Evolutionary conservation across 2,797 vertebrate species (phyloP).

Genomic region (Anableps anableps): DNA sequence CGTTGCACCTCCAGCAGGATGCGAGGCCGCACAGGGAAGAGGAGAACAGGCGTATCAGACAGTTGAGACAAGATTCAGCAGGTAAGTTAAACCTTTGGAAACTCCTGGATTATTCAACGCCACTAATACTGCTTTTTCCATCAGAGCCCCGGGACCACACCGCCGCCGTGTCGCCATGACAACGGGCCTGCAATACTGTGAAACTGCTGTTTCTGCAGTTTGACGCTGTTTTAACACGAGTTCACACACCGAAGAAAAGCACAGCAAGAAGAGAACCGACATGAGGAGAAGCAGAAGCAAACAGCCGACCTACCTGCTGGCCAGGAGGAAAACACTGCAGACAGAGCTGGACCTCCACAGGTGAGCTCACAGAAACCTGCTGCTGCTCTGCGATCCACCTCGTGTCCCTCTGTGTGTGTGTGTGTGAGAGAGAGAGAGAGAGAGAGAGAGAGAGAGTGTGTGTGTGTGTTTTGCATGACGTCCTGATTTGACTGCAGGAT

Average conservation of each 20-base stretch:
- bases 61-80: conserved; percentile 4
- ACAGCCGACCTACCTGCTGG: too few species aligned
- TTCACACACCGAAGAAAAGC: not conserved
- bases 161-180: not conserved
- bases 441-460: not conserved
- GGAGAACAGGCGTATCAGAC: not conserved
- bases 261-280: too few species aligned
- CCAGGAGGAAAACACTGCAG: not conserved
- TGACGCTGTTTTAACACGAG: not conserved
- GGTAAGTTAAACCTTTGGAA: conserved; percentile 24
- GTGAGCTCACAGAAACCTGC: not conserved
- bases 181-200: not conserved
- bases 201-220: not conserved
- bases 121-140: conserved; percentile 16
- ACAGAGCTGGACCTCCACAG: not conserved
- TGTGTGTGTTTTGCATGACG: conserved; percentile 9
- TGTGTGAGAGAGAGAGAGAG: not conserved
- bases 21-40: not conserved
- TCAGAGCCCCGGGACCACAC: not conserved
- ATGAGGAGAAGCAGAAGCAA: too few species aligned
- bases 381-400: conserved; percentile 6
- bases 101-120: conserved; percentile 40
- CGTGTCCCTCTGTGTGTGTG: not conserved
- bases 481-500: conserved; percentile 16
- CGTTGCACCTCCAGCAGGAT: not conserved